Base-by-base conservation (phyloP, 1,140 invertebrate genomes). In the Bactericera cockerelli region DNA sequence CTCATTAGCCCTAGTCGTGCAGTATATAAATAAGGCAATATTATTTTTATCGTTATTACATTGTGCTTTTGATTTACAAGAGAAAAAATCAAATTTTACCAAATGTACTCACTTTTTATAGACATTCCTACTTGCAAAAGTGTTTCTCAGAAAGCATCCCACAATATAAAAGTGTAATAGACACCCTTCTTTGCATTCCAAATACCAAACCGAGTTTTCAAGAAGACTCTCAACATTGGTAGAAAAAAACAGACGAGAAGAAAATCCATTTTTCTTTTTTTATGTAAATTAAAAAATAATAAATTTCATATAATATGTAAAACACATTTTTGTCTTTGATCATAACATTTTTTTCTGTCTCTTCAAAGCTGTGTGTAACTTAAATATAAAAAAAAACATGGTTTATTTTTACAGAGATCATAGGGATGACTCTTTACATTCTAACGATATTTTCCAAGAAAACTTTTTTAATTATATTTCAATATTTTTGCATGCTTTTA, bases 401-500 rank as follows among this genome's bases (percentile, higher is more conserved):
- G 4, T 31, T 31, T 31, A 31, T 31, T 31, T 31, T 31, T 49
- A 19, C 22, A 16, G n/a, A 49, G 42, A 49, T 49, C n/a, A 19
- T 16, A 49, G 42, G 19, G n/a, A 19, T 49, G 42, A 49, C 42
- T 49, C 42, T 49, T 49, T 49, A 49, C 42, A 49, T 49, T 49
- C 22, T 49, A 49, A 49, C 42, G 42, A 49, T 49, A n/a, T 19
- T 49, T 49, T 49, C 42, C 6, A 49, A 49, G 42, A 22, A 49
- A 49, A 49, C 42, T 49, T 49, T 49, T 49, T 49, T 49, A 49
- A 49, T 49, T 49, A 49, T n/a, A 49, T 49, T 49, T 49, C 42
- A 49, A 49, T 49, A 22, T 31, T 31, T 31, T 31, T 31, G n/a
- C n/a, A n/a, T 31, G 4, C 28, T 31, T 13, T 31, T 31, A 31